A percentile compares a stretch with the other conserved stretches of the same genome.
Conservation (phyloP, 30 jellyfish, hydroid and myxozoan genomes). For the Turritopsis dohrnii region DNA sequence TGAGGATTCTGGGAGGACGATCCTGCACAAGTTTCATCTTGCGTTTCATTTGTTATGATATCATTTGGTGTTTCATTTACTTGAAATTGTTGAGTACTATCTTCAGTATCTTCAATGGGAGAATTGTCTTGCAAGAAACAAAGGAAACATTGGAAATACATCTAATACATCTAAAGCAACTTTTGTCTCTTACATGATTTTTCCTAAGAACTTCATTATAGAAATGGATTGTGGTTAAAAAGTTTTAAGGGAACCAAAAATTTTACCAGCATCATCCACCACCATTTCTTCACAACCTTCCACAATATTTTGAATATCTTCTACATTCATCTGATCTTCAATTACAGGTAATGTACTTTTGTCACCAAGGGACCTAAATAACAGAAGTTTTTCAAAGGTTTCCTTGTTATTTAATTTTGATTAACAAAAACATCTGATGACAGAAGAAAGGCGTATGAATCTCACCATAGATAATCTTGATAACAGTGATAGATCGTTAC, state of each 20-base stretch:
- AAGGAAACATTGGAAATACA: not conserved
- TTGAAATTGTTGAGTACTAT: not conserved
- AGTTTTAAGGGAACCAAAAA: no score
- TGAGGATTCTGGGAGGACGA: not conserved
- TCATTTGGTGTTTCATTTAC: not conserved
- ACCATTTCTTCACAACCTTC: not conserved
- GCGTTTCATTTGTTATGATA: not conserved
- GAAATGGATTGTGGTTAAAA: no score
- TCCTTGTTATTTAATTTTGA: no score
- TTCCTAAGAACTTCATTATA: not conserved
- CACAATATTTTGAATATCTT: not conserved
- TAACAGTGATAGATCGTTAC: slow-evolving; percentile 62
- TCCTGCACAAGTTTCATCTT: not conserved
- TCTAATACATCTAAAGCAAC: not conserved
- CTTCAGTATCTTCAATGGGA: not conserved
- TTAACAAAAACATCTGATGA: no score
- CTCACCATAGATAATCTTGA: slow-evolving; percentile 77
- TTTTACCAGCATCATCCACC: not conserved
- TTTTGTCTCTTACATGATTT: not conserved
- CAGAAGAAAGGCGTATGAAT: not conserved
- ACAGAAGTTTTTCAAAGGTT: no score
- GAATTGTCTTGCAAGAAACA: not conserved
- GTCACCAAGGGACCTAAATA: slow-evolving; percentile 15
- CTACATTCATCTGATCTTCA: not conserved
- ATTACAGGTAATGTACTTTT: slow-evolving; percentile 11